These are phyloP conservation scores for Solen grandis DNA, from an alignment of 1,140 invertebrate species.

Conservation along the genomic window DNA sequence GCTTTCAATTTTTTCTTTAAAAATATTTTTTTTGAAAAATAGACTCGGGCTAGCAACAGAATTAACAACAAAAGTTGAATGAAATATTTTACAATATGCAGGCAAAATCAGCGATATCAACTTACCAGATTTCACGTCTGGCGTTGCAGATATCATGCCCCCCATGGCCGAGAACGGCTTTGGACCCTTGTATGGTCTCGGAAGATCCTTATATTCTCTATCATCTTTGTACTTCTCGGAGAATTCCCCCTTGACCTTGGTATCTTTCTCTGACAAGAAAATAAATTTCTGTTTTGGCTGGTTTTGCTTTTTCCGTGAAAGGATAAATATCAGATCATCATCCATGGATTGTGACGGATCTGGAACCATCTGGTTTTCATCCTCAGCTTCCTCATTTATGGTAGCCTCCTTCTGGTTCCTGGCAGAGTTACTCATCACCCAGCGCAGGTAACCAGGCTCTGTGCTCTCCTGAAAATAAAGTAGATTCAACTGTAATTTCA, in stretches of 20 bases:
- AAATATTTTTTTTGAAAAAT: too few species aligned
- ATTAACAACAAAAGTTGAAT: too few species aligned
- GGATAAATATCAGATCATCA: slow-evolving; percentile 21
- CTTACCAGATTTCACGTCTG: slow-evolving; percentile 32
- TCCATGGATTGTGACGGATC: slow-evolving; percentile 2
- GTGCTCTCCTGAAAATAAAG: slow-evolving; percentile 42
- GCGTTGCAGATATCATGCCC: slow-evolving; percentile 31
- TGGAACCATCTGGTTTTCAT: neutral
- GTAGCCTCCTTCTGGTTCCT: neutral
- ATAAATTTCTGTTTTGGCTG: slow-evolving; percentile 49
- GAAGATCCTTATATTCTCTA: slow-evolving; percentile 43
- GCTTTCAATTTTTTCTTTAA: too few species aligned
- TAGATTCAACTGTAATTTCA: too few species aligned
- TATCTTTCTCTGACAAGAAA: slow-evolving; percentile 56
- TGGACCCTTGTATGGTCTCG: slow-evolving; percentile 35
- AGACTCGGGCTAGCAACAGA: too few species aligned
- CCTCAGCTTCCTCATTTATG: neutral
- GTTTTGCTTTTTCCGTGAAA: neutral
- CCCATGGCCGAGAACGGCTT: slow-evolving; percentile 35
- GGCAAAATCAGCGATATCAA: too few species aligned
- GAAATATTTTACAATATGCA: too few species aligned
- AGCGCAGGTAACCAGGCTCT: slow-evolving; percentile 24
- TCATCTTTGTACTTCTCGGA: slow-evolving; percentile 54
- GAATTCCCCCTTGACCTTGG: slow-evolving; percentile 44
- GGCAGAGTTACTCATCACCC: neutral